Conservation (phyloP, 2,797 vertebrate genomes). For the Gila robusta region DNA sequence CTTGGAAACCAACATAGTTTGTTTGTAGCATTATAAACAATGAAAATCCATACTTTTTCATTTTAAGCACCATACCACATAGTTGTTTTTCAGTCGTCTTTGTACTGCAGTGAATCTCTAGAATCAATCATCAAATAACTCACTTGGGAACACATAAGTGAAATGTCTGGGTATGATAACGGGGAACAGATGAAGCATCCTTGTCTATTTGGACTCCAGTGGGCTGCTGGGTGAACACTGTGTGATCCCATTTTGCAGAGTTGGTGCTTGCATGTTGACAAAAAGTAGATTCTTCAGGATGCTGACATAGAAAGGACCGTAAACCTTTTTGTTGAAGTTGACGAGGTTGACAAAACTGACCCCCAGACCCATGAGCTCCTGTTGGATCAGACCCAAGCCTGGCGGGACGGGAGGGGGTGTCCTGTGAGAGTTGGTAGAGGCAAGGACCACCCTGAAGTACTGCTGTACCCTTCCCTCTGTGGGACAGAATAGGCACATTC, state of each 20-base stretch:
- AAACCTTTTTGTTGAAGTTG: slow-evolving; percentile 91
- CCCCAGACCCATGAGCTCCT: slow-evolving; percentile 83
- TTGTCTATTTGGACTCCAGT: slow-evolving; percentile 32
- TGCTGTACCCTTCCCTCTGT: slow-evolving; percentile 89
- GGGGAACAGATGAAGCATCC: neutral
- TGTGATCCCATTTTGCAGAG: slow-evolving; percentile 10
- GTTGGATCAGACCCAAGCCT: slow-evolving; percentile 84
- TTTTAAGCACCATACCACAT: slow-evolving; percentile 20
- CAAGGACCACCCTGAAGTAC: slow-evolving; percentile 85
- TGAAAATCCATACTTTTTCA: neutral
- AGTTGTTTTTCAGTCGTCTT: slow-evolving; percentile 19
- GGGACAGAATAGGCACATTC: slow-evolving; percentile 22
- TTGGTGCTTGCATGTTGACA: slow-evolving; percentile 60
- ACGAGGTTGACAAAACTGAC: slow-evolving; percentile 85
- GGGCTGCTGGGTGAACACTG: slow-evolving; percentile 5
- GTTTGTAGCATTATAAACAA: neutral
- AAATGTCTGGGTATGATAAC: slow-evolving; percentile 1
- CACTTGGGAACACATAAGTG: neutral
- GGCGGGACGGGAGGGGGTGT: slow-evolving; percentile 82
- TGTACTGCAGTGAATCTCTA: slow-evolving; percentile 4
- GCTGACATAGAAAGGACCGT: slow-evolving; percentile 90
- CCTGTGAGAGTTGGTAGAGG: slow-evolving; percentile 74
- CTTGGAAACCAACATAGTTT: slow-evolving; percentile 1
- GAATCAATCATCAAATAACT: slow-evolving; percentile 10
- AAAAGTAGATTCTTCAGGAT: slow-evolving; percentile 92